phyloP scores from a whole-genome alignment of 2,888 invertebrate species.

The Plagodis dolabraria region DNA sequence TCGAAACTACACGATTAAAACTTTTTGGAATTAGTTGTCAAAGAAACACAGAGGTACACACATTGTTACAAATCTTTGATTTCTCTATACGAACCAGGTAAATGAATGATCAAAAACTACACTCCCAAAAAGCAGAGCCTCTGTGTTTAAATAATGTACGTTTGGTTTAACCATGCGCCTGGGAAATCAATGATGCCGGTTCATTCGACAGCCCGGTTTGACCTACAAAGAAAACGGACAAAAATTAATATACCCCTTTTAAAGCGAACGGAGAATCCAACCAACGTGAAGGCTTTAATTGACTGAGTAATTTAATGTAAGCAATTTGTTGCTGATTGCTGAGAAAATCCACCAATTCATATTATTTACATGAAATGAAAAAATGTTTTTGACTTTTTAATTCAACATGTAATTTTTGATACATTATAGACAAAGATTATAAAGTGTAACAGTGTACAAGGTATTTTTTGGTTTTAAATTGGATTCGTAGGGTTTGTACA shows the following conservation, averaged over 20 bases:
- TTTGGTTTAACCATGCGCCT: slow-evolving; percentile 71
- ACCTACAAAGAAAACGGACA: slow-evolving; percentile 61
- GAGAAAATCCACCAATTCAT: no score
- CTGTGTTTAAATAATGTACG: slow-evolving; percentile 63
- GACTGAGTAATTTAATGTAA: slow-evolving; percentile 19
- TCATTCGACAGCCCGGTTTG: slow-evolving; percentile 52
- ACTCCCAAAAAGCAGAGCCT: not conserved
- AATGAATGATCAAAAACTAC: not conserved
- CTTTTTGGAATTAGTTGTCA: no score
- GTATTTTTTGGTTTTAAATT: no score
- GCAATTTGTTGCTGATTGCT: slow-evolving; percentile 7
- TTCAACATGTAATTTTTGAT: no score
- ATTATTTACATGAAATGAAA: no score
- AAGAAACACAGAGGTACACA: no score
- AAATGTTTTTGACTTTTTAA: no score
- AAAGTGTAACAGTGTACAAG: no score
- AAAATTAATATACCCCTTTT: slow-evolving; percentile 58
- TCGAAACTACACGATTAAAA: no score
- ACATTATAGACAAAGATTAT: no score
- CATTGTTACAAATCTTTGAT: no score
- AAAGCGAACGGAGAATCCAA: slow-evolving; percentile 30
- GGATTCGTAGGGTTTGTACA: no score
- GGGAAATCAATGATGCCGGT: slow-evolving; percentile 75
- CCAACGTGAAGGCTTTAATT: slow-evolving; percentile 23
- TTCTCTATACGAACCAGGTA: not conserved